These are phyloP conservation scores for Dendronephthya gigantea DNA, from an alignment of 64 coral and sea anemone species.

Conservation along the genomic window DNA sequence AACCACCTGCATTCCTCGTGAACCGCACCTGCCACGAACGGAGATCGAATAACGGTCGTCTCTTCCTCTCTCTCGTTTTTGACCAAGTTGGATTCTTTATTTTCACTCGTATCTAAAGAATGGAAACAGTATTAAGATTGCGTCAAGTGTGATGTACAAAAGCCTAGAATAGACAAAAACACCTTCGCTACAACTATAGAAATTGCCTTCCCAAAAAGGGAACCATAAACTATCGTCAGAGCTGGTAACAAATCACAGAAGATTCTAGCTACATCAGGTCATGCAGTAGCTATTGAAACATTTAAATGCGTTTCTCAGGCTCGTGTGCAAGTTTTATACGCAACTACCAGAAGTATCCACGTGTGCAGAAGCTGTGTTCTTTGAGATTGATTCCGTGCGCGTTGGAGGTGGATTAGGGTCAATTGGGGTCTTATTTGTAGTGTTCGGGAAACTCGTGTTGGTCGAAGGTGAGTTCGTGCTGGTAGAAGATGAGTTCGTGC, in stretches of 20 bases:
- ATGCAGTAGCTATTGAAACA: too few relatives aligned
- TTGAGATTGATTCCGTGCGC: not conserved
- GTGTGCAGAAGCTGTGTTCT: too few relatives aligned
- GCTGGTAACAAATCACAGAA: too few relatives aligned
- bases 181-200: too few relatives aligned
- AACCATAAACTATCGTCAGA: too few relatives aligned
- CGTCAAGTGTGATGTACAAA: too few relatives aligned
- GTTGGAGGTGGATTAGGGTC: not conserved
- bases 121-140: not conserved
- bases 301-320: not conserved
- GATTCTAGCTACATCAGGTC: too few relatives aligned
- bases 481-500: not conserved
- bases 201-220: too few relatives aligned
- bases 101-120: not conserved
- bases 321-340: not conserved
- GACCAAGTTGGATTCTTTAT: not conserved
- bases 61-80: not conserved
- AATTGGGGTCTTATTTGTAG: not conserved
- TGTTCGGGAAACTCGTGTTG: not conserved
- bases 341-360: too few relatives aligned
- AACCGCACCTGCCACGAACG: conserved; percentile 51
- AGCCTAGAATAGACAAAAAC: too few relatives aligned
- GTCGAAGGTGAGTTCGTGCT: not conserved
- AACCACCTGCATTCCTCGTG: conserved; percentile 94
- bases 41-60: conserved; percentile 37